A percentile compares a stretch with the other conserved stretches of the same genome.
These are phyloP conservation scores for Paralvinella palmiformis DNA, from an alignment of 1,140 invertebrate species.

Conservation along the genomic window DNA sequence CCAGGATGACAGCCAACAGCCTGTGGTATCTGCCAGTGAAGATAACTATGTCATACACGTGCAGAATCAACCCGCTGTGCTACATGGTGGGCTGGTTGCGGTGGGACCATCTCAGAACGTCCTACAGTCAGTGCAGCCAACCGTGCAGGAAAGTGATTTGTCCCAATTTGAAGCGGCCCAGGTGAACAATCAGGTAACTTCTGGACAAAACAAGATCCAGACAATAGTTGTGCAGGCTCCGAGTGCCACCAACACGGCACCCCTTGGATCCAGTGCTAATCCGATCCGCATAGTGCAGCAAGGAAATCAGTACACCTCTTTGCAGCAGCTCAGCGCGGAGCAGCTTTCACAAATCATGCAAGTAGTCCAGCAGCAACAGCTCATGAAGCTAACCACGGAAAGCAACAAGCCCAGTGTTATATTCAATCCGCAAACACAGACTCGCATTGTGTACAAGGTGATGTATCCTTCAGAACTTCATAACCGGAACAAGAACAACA, in stretches of 20 bases:
- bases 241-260: slow-evolving; percentile 28
- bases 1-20: too few species aligned
- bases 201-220: background rate
- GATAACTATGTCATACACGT: too few species aligned
- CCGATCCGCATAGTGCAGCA: slow-evolving; percentile 63
- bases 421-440: slow-evolving; percentile 57
- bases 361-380: slow-evolving; percentile 56
- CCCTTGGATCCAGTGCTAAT: slow-evolving; percentile 59
- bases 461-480: slow-evolving; percentile 50
- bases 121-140: too few species aligned
- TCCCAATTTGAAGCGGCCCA: background rate
- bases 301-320: slow-evolving; percentile 56
- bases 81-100: too few species aligned
- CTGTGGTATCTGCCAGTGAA: too few species aligned
- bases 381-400: slow-evolving; percentile 42
- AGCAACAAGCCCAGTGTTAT: slow-evolving; percentile 50
- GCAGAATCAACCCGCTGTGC: too few species aligned
- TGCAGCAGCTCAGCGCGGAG: slow-evolving; percentile 56
- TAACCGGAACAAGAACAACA: slow-evolving; percentile 14
- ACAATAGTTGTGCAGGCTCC: background rate
- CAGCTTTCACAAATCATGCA: slow-evolving; percentile 61
- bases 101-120: too few species aligned
- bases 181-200: background rate
- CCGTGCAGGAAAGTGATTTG: background rate
- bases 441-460: slow-evolving; percentile 58